Conservation (phyloP, 2,113 vertebrate species). For the Grus americana region DNA sequence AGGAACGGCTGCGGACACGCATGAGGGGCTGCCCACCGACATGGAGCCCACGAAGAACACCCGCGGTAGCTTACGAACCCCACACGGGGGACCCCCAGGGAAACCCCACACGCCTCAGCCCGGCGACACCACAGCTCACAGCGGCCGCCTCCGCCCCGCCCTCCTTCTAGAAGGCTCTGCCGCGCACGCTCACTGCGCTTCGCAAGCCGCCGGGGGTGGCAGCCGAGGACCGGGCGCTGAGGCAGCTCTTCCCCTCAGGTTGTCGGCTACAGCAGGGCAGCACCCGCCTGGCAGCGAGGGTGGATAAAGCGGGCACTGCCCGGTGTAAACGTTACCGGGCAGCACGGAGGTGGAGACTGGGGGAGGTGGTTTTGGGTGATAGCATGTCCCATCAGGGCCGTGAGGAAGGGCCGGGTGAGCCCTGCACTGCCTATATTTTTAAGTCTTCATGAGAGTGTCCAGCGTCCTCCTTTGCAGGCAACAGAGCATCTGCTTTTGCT, state of each 20-base stretch:
- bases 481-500: accelerated
- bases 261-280: accelerated
- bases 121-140: accelerated
- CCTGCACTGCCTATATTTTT: accelerated
- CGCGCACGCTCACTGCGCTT: accelerated
- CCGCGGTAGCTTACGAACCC: accelerated
- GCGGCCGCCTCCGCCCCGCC: accelerated
- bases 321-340: accelerated
- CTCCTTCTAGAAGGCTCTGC: not conserved
- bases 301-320: accelerated
- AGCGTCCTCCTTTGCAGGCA: accelerated
- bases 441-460: too few species aligned
- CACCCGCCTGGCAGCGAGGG: accelerated
- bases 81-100: accelerated
- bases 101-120: accelerated
- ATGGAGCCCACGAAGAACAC: accelerated
- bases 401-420: not conserved
- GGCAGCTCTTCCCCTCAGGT: accelerated
- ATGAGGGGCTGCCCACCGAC: not conserved
- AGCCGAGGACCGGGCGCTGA: too few species aligned
- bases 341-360: not conserved
- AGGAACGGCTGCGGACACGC: accelerated
- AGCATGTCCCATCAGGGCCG: accelerated
- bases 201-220: too few species aligned
- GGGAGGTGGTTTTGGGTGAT: too few species aligned